Conservation (phyloP, 2,888 invertebrate genomes). For the Petrolisthes manimaculis region DNA sequence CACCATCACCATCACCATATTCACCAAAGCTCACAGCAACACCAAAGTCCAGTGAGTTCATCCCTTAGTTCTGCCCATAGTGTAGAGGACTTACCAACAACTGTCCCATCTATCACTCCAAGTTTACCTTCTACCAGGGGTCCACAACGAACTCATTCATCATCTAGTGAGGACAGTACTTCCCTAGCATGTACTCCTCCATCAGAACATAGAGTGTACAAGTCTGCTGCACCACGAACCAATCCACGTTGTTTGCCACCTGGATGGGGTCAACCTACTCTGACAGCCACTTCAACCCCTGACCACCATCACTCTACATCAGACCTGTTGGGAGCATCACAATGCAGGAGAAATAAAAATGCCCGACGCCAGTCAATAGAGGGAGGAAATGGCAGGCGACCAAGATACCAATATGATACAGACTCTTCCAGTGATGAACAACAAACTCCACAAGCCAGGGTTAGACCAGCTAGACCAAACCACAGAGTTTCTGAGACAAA, state of each 20-base stretch:
- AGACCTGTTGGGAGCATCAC: conserved; percentile 60
- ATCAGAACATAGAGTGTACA: conserved; percentile 53
- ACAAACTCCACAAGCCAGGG: conserved; percentile 39
- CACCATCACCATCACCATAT: conserved; percentile 49
- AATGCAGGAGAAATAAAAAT: conserved; percentile 54
- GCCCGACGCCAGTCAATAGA: conserved; percentile 61
- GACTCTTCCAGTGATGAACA: conserved; percentile 65
- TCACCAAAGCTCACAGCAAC: conserved; percentile 42
- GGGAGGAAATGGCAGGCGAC: conserved; percentile 44
- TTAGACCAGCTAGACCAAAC: conserved; percentile 38
- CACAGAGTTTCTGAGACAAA: conserved; percentile 60
- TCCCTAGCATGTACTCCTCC: conserved; percentile 64
- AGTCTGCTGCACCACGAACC: conserved; percentile 63
- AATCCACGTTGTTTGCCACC: conserved; percentile 61
- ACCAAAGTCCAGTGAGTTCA: conserved; percentile 62
- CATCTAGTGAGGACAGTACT: conserved; percentile 62
- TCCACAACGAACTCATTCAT: conserved; percentile 52
- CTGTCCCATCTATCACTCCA: conserved; percentile 39
- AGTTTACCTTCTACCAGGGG: conserved; percentile 26
- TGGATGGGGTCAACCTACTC: conserved; percentile 49
- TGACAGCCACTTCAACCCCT: conserved; percentile 20
- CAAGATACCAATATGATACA: conserved; percentile 54
- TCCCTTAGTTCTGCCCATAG: conserved; percentile 66
- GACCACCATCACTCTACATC: conserved; percentile 66
- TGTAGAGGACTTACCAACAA: conserved; percentile 58